Base-by-base conservation (phyloP, 2,113 vertebrate genomes). In the Pampusana beccarii region DNA sequence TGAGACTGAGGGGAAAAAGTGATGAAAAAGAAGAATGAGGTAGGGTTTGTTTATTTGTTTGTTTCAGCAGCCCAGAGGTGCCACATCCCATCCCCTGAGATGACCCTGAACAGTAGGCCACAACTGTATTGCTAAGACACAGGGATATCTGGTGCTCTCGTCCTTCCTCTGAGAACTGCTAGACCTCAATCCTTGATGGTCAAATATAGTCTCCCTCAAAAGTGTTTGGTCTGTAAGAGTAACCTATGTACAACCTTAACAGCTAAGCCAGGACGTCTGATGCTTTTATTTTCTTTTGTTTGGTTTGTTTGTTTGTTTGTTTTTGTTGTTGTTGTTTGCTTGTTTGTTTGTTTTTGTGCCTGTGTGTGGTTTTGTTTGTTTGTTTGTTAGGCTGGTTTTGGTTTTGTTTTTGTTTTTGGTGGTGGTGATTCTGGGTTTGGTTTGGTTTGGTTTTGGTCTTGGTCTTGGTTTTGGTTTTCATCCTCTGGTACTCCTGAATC, bases 31-130 rank as follows among this genome's bases (percentile, higher is more conserved):
- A 88, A 48, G 46, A 89, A 15, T 33, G 9, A 46, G 14, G 13
- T 26, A 34, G 4, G 13, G 7, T 62, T 74, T 31, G 9, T 25
- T 67, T 54, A 8, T 26, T 67, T 33, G 18, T 67, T 67, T 83
- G 8, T 38, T 88, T 60, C 12, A 87, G 31, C 10, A 57, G 13
- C 14, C 21, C 13, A 4, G 44, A 31, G 13, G 8, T 65, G n/a
- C 44, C 28, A 10, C 4, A 5, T 61, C 33, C 12, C 0, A 0
- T 26, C 4, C 31, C 20, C 29, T 46, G 51, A 50, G 19, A 19
- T 61, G 44, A 40, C 31, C 6, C 26, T 67, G 56, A 56, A 34
- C 18, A 18, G 31, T 34, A 54, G 24, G 61, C 31, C 50, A 28
- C 50, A 80, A 3, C 24, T 18, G 26, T 25, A 12, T 4, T 50